These are phyloP conservation scores for Oenanthe melanoleuca DNA, from an alignment of 2,113 vertebrate species.

Conservation along the genomic window DNA sequence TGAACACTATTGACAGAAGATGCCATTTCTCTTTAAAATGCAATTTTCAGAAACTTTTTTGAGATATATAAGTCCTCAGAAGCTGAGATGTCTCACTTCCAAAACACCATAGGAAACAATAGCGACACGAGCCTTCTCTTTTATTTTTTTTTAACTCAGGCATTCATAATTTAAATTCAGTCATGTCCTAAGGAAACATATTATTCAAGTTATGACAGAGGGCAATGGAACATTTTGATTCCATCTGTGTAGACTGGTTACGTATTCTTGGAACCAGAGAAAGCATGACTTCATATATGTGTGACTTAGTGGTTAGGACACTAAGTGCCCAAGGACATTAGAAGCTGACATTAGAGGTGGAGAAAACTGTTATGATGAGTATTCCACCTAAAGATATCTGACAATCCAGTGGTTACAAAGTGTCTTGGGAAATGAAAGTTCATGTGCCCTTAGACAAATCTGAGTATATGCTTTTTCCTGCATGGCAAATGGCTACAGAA, in stretches of 20 bases:
- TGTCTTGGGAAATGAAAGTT: background rate
- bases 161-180: background rate
- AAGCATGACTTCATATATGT: background rate
- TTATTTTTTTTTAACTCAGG: background rate
- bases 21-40: background rate
- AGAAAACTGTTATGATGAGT: background rate
- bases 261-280: background rate
- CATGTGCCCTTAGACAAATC: background rate
- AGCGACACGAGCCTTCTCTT: background rate
- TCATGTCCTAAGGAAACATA: background rate
- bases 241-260: background rate
- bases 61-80: background rate
- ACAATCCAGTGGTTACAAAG: background rate
- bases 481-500: background rate
- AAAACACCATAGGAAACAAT: background rate
- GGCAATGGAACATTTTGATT: conserved; percentile 1
- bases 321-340: conserved; percentile 5
- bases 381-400: conserved; percentile 18
- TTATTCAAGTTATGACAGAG: background rate
- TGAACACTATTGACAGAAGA: background rate
- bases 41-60: background rate
- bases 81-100: background rate
- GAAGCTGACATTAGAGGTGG: background rate
- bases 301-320: conserved; percentile 24
- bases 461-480: background rate